Evolutionary conservation across 2,888 invertebrate genomes (phyloP).

Genomic region (Acleris sparsana): DNA sequence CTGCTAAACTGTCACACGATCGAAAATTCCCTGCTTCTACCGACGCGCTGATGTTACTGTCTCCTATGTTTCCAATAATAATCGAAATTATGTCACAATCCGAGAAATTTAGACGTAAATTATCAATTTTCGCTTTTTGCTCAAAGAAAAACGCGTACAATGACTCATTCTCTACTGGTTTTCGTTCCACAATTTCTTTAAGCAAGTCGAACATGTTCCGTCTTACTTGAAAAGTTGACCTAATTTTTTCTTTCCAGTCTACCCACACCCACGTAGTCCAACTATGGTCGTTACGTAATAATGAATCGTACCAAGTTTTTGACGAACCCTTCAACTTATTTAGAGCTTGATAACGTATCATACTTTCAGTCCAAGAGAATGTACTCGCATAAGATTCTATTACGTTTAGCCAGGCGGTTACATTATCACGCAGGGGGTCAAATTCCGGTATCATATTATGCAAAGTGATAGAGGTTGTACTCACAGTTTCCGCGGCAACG

Average conservation of each 20-base stretch:
- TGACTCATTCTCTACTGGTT: neutral
- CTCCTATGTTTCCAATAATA: neutral
- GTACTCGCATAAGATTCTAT: slow-evolving; percentile 7
- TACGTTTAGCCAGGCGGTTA: slow-evolving; percentile 10
- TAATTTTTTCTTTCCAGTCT: neutral
- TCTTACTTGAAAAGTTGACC: slow-evolving; percentile 1
- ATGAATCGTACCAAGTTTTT: slow-evolving; percentile 27
- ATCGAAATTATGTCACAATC: slow-evolving; percentile 1
- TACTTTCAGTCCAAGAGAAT: slow-evolving; percentile 20
- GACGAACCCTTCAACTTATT: slow-evolving; percentile 21
- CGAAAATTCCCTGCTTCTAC: slow-evolving; percentile 1
- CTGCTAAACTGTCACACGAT: slow-evolving; percentile 1
- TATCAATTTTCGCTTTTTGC: neutral
- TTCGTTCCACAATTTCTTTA: neutral
- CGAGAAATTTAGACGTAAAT: neutral
- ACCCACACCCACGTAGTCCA: slow-evolving; percentile 7
- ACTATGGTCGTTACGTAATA: slow-evolving; percentile 10
- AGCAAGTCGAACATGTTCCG: slow-evolving; percentile 1
- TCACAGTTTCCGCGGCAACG: neutral
- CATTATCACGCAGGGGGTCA: slow-evolving; percentile 21
- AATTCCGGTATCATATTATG: slow-evolving; percentile 27
- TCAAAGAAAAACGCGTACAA: slow-evolving; percentile 1
- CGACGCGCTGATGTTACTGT: neutral
- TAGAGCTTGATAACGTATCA: slow-evolving; percentile 21
- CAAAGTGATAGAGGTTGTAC: slow-evolving; percentile 8